Conservation (phyloP, 2,113 vertebrate genomes). For the Pedionomus torquatus region DNA sequence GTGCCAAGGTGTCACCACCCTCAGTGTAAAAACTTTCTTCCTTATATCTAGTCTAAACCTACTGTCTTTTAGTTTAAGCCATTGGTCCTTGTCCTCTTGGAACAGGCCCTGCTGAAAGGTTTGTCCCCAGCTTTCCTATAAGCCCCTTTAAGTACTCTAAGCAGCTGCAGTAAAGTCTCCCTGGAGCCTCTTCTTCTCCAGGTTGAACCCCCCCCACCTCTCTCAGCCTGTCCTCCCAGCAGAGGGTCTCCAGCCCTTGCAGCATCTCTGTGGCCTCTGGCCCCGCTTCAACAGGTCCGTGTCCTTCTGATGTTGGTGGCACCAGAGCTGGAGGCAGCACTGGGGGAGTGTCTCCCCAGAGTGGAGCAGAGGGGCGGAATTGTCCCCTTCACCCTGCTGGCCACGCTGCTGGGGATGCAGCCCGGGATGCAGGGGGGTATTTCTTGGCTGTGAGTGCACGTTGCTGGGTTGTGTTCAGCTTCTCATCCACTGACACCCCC, state of each 20-base stretch:
- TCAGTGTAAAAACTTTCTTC: background rate
- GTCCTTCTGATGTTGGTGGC: background rate
- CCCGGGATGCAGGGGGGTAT: background rate
- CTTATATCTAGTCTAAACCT: background rate
- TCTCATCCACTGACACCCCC: background rate
- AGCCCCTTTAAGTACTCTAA: background rate
- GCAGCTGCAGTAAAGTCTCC: background rate
- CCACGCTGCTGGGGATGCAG: background rate
- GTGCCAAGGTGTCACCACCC: background rate
- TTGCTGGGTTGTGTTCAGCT: background rate
- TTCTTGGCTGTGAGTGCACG: background rate
- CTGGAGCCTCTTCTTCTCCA: background rate
- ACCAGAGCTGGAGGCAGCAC: background rate
- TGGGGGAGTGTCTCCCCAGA: background rate
- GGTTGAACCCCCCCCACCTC: background rate
- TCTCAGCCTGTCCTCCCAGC: background rate
- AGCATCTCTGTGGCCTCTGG: background rate
- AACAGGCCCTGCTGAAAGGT: background rate
- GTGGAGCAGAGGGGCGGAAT: background rate
- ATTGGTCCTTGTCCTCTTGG: background rate
- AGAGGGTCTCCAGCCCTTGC: background rate
- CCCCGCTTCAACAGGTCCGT: background rate
- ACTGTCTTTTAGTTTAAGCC: background rate
- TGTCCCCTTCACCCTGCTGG: background rate
- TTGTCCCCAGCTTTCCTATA: background rate